phyloP scores from a whole-genome alignment of 2,113 vertebrate genomes.

The Mionectes macconnelli region DNA sequence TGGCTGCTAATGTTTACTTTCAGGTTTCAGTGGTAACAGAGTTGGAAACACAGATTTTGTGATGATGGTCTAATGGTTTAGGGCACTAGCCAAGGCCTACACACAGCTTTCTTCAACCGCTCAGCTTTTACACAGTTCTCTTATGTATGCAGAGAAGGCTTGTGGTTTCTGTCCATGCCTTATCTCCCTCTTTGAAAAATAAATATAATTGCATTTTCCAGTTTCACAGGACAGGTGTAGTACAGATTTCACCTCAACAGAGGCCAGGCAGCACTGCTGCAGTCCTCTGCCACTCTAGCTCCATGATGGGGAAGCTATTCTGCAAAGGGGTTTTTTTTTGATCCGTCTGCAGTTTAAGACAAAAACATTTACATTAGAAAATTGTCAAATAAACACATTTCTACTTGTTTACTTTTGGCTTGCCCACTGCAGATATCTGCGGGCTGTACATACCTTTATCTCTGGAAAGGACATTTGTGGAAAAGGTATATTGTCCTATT shows the following conservation, averaged over 20 bases:
- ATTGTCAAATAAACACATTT: background rate
- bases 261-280: background rate
- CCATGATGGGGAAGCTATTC: background rate
- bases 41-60: conserved; percentile 25
- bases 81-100: background rate
- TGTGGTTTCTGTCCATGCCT: background rate
- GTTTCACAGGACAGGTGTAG: background rate
- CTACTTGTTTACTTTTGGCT: background rate
- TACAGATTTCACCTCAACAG: background rate
- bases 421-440: background rate
- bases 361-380: background rate
- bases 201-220: background rate
- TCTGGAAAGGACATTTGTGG: background rate
- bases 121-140: background rate
- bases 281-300: background rate
- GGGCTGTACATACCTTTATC: background rate
- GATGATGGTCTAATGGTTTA: background rate
- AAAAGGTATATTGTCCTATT: background rate
- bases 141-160: background rate
- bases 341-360: background rate
- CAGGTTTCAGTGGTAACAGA: conserved; percentile 23
- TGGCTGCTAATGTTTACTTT: conserved; percentile 53
- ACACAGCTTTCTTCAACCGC: background rate
- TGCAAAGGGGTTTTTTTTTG: background rate
- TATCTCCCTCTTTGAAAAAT: background rate